These are phyloP conservation scores for Protaetia brevitarsis DNA, from an alignment of 1,140 invertebrate genomes.

Conservation along the genomic window DNA sequence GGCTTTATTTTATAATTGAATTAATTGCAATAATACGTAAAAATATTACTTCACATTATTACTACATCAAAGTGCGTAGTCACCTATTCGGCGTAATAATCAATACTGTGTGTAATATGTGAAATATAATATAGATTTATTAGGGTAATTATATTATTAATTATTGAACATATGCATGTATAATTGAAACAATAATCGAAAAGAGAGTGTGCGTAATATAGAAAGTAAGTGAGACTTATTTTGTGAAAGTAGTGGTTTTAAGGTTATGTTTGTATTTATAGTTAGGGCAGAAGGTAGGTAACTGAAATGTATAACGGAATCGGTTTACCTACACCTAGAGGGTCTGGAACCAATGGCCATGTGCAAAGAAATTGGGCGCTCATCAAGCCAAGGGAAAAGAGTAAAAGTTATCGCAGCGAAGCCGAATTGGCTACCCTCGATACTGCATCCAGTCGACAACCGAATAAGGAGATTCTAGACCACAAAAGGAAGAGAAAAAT, in stretches of 20 bases:
- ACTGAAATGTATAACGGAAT: slow-evolving; percentile 99
- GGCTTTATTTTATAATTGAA: no score
- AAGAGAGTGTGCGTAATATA: no score
- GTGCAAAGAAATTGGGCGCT: slow-evolving; percentile 94
- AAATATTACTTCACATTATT: no score
- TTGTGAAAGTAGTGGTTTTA: background rate
- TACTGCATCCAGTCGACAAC: slow-evolving; percentile 77
- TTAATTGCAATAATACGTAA: no score
- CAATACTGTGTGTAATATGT: no score
- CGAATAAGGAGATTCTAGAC: slow-evolving; percentile 93
- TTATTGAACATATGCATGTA: no score
- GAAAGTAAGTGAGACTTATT: background rate
- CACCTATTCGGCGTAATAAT: no score
- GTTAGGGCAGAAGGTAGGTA: background rate
- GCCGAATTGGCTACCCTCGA: slow-evolving; percentile 85
- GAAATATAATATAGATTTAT: no score
- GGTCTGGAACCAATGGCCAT: slow-evolving; percentile 98
- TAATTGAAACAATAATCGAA: no score
- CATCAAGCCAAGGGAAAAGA: slow-evolving; percentile 78
- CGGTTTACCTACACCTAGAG: slow-evolving; percentile 89
- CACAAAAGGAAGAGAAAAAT: slow-evolving; percentile 94
- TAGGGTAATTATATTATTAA: no score
- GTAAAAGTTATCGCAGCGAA: slow-evolving; percentile 88
- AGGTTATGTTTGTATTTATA: no score
- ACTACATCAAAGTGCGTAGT: no score